Evolutionary conservation across 2,888 invertebrate genomes (phyloP).

Genomic region (Papilio protenor): DNA sequence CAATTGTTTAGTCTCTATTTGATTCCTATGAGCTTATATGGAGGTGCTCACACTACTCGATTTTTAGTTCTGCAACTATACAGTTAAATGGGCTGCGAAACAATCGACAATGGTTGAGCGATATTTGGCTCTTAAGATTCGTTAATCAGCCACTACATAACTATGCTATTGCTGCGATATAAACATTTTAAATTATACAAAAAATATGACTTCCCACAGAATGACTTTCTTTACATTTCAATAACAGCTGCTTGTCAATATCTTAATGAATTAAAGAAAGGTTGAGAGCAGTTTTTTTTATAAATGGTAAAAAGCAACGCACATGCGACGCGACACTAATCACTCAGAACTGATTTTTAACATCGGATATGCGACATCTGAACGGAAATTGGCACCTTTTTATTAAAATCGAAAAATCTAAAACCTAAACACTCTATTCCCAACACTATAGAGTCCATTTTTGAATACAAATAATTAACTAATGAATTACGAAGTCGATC

Average conservation of each 20-base stretch:
- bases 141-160: too few relatives aligned
- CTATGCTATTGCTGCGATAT: background rate
- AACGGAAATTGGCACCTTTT: slow-evolving; percentile 83
- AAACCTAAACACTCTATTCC: slow-evolving; percentile 46
- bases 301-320: slow-evolving; percentile 71
- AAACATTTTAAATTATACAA: background rate
- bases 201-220: slow-evolving; percentile 3
- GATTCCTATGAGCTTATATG: too few relatives aligned
- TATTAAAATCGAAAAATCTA: slow-evolving; percentile 48
- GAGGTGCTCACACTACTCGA: too few relatives aligned
- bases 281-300: slow-evolving; percentile 52
- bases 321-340: slow-evolving; percentile 78
- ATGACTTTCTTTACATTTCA: slow-evolving; percentile 50
- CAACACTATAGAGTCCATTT: slow-evolving; percentile 49
- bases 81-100: too few relatives aligned
- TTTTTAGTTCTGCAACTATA: too few relatives aligned
- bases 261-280: slow-evolving; percentile 44
- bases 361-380: slow-evolving; percentile 76
- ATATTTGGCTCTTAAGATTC: too few relatives aligned
- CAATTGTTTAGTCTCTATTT: too few relatives aligned
- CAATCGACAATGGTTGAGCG: too few relatives aligned
- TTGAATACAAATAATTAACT: slow-evolving; percentile 30
- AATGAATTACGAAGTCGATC: slow-evolving; percentile 42
- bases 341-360: slow-evolving; percentile 78
- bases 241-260: slow-evolving; percentile 73